Base-by-base conservation (phyloP, 2,888 invertebrate species). In the Pterostichus niger region DNA sequence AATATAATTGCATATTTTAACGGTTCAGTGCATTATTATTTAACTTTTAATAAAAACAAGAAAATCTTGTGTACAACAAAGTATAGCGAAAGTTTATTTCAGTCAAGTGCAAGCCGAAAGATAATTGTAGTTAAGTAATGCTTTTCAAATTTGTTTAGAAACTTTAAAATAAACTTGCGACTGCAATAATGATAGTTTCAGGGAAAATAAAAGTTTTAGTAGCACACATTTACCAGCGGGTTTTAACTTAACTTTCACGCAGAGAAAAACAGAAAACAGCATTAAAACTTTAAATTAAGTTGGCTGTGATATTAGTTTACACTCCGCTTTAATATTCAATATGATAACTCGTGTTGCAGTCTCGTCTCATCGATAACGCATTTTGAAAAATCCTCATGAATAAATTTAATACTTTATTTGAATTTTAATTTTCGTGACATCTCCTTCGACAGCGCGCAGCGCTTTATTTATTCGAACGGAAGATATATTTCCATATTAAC, bases 241-340 rank as follows among this genome's bases (percentile, higher is more conserved):
- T 24, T 24, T 24, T 24, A 24, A 24, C 24, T 24, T 5, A 52
- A 52, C 52, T 52, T 52, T 52, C 52, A 24, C 52, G 40, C 40
- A 40, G 40, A 52, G 6, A 35, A 24, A 64, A 64, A 33, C 40
- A 61, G 61, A 64, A 40, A 79, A 79, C 59, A 61, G 61, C 79
- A 79, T 79, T 79, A 79, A 59, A 79, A 79, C 49, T 79, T 79
- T 79, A 79, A 79, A 79, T 79, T 61, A 59, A 79, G 79, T 79
- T 79, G 61, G 61, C 40, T 40, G 40, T 24, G 79, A 79, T 44
- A 79, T 79, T 59, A 79, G 79, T 64, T 79, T 79, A 61, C 79
- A 79, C 61, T 61, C 44, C 24, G 64, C 61, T 79, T 79, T 64
- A 79, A 79, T 64, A 79, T 61, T 64, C 79, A 61, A 79, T 79